phyloP scores from a whole-genome alignment of 2,888 invertebrate genomes.

The Minunthozetes semirufus region DNA sequence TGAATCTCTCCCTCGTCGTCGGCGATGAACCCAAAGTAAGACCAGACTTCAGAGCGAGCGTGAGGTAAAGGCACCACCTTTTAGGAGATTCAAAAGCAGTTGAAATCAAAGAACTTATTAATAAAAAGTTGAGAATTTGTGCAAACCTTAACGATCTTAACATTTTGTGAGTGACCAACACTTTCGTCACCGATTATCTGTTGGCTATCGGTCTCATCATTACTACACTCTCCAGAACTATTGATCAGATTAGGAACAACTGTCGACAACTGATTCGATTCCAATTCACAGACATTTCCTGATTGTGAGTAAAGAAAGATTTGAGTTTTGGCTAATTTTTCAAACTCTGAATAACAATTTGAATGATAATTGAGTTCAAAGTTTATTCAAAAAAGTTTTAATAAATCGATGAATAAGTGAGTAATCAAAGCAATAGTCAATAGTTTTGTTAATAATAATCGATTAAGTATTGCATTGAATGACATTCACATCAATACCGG shows the following conservation, averaged over 20 bases:
- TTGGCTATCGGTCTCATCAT: constrained; percentile 3
- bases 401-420: background rate
- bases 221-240: constrained; percentile 11
- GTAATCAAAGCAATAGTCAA: too few relatives aligned
- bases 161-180: background rate
- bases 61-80: constrained; percentile 39
- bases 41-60: constrained; percentile 39
- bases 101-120: background rate
- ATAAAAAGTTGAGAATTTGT: background rate
- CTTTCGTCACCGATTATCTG: background rate
- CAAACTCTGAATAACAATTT: background rate
- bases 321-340: background rate
- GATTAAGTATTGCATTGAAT: background rate
- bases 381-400: background rate
- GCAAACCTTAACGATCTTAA: constrained; percentile 25
- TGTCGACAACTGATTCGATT: constrained; percentile 5
- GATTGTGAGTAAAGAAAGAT: background rate
- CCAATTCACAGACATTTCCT: constrained; percentile 14
- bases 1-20: constrained; percentile 39
- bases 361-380: background rate
- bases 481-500: background rate
- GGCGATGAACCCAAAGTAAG: constrained; percentile 39
- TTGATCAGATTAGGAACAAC: constrained; percentile 6
- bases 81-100: background rate
- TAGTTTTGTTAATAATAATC: background rate